Evolutionary conservation across 2,797 vertebrate genomes (phyloP).

Genomic region (Sebastes elongatus): DNA sequence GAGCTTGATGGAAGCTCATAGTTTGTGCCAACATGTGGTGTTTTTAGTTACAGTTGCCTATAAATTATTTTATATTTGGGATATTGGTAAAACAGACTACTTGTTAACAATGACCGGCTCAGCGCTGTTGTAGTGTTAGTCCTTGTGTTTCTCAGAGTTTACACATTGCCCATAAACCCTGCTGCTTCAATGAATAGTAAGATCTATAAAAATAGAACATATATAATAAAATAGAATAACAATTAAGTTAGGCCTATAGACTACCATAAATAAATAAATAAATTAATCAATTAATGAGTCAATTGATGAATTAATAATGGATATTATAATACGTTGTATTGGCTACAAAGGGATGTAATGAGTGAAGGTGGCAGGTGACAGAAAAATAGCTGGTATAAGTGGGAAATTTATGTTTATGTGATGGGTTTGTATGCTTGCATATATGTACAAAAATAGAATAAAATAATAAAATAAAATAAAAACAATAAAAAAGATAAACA

Average conservation of each 20-base stretch:
- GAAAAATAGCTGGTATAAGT: neutral
- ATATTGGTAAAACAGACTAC: neutral
- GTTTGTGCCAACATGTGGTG: neutral
- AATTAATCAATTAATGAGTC: too few species aligned
- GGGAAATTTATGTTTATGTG: neutral
- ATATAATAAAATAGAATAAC: neutral
- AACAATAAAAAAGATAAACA: too few species aligned
- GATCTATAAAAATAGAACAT: neutral
- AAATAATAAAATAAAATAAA: too few species aligned
- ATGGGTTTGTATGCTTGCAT: neutral
- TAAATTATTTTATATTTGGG: neutral
- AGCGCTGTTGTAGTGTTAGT: neutral
- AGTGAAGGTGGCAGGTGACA: neutral
- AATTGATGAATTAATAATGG: neutral
- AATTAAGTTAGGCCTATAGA: neutral
- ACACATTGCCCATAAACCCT: neutral
- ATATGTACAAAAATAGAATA: neutral
- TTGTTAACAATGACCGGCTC: neutral
- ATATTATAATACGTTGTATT: neutral
- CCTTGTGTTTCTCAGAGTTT: neutral
- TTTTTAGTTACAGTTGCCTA: neutral
- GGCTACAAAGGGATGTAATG: neutral
- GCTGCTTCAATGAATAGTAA: neutral
- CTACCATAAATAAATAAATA: neutral
- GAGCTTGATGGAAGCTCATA: neutral